These are phyloP conservation scores for Anser cygnoides DNA, from an alignment of 2,113 vertebrate species.

Conservation along the genomic window DNA sequence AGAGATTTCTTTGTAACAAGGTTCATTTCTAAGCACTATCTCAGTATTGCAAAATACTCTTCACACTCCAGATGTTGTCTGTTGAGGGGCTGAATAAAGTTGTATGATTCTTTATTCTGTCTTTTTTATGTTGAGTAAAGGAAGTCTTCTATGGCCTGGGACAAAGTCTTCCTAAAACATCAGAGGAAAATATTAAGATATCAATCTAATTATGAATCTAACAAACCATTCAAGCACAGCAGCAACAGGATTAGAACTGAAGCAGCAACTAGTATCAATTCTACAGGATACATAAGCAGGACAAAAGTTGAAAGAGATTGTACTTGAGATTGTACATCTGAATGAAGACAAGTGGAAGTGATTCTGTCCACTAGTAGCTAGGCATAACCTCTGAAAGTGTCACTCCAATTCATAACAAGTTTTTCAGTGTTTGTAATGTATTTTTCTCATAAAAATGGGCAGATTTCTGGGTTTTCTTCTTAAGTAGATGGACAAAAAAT, in stretches of 20 bases:
- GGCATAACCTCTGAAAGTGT: background rate
- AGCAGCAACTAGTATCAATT: background rate
- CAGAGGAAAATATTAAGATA: background rate
- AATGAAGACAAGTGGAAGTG: background rate
- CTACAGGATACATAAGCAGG: background rate
- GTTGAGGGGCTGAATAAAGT: background rate
- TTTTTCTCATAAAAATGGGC: background rate
- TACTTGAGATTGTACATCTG: background rate
- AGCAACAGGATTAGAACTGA: background rate
- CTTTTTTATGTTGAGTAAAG: background rate
- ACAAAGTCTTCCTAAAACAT: background rate
- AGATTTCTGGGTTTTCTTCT: background rate
- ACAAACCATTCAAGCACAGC: background rate
- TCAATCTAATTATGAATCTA: background rate
- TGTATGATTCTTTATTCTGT: background rate
- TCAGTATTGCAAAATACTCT: background rate
- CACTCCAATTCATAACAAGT: background rate
- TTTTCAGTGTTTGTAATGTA: background rate
- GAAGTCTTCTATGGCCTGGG: background rate
- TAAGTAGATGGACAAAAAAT: background rate
- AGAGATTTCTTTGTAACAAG: background rate
- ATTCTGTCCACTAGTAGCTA: background rate
- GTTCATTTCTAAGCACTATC: background rate
- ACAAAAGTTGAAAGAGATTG: background rate
- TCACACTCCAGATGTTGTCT: background rate